Base-by-base conservation (phyloP, 2,888 invertebrate genomes). In the Ceramica pisi region DNA sequence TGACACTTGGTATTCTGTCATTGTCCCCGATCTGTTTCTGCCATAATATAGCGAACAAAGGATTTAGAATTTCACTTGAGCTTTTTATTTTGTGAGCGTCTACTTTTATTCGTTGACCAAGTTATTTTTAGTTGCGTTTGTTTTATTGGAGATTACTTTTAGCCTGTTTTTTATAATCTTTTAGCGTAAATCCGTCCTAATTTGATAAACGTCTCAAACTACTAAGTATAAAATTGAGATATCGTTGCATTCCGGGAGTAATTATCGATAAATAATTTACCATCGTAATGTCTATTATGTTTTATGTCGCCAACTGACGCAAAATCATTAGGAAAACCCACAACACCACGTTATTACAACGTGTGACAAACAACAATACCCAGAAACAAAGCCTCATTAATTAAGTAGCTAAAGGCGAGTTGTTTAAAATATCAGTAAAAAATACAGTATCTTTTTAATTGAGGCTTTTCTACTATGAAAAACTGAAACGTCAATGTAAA, bases 1-100 rank as follows among this genome's bases (percentile, higher is more conserved):
- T 12, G 21, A 21, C 69, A 56, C 56, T 77, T 69, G n/a, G 61
- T 59, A 78, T 81, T 81, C 82, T 41, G 10, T 51, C 56, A 63
- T 31, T 53, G 63, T 77, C 67, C 7, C 8, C 16, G 62, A 26
- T 65, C 67, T 61, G 46, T 71, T 68, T 72, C 59, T 50, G 50
- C 19, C 78, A 59, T 46, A 72, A 57, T 65, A 61, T 0, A 46
- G 68, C 35, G 26, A 63, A 81, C 77, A 81, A 71, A 63, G 61
- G 44, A 38, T 41, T 38, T 19, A 35, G 55, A 80, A 70, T 70
- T 76, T 81, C 67, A 57, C 61, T 62, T 19, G 14, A 5, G 10
- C 14, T 23, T 78, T 64, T 21, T 21, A 44, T 35, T 65, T 62
- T 59, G 7, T 46, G n/a, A 62, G 23, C 2, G 21, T 55, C 21